These are phyloP conservation scores for Ariolimax columbianus DNA, from an alignment of 2,888 invertebrate genomes.

Conservation along the genomic window DNA sequence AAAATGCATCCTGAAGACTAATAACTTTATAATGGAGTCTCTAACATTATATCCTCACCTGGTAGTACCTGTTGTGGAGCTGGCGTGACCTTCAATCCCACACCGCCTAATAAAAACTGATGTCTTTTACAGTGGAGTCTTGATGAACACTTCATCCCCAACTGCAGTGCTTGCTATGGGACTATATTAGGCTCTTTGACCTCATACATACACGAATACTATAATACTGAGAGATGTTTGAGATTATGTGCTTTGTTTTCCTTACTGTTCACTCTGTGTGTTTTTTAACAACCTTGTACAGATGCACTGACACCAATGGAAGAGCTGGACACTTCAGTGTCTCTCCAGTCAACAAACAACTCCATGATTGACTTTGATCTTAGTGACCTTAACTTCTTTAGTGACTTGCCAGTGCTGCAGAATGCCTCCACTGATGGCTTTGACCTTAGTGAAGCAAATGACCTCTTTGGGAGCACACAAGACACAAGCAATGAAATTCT, in stretches of 20 bases:
- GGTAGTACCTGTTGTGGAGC: too few relatives aligned
- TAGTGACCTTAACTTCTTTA: slow-evolving; percentile 37
- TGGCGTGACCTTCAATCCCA: too few relatives aligned
- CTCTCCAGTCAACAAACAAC: slow-evolving; percentile 5
- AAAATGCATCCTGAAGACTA: too few relatives aligned
- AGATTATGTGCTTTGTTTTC: not conserved
- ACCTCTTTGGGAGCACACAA: slow-evolving; percentile 23
- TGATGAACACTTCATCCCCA: too few relatives aligned
- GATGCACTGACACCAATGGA: not conserved
- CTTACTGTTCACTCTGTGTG: not conserved
- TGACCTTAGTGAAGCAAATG: slow-evolving; percentile 11
- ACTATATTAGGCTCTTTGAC: too few relatives aligned
- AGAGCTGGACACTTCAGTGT: slow-evolving; percentile 20
- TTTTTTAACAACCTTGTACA: not conserved
- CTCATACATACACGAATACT: too few relatives aligned
- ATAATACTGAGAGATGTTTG: not conserved
- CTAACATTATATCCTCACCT: too few relatives aligned
- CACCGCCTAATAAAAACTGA: too few relatives aligned
- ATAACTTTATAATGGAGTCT: too few relatives aligned
- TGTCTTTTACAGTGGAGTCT: too few relatives aligned
- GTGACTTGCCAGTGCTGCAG: slow-evolving; percentile 23
- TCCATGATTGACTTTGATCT: slow-evolving; percentile 37
- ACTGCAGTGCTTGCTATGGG: too few relatives aligned
- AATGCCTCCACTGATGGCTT: not conserved
- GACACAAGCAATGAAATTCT: not conserved